phyloP scores from a whole-genome alignment of 2,113 vertebrate species.

The Pituophis catenifer region DNA sequence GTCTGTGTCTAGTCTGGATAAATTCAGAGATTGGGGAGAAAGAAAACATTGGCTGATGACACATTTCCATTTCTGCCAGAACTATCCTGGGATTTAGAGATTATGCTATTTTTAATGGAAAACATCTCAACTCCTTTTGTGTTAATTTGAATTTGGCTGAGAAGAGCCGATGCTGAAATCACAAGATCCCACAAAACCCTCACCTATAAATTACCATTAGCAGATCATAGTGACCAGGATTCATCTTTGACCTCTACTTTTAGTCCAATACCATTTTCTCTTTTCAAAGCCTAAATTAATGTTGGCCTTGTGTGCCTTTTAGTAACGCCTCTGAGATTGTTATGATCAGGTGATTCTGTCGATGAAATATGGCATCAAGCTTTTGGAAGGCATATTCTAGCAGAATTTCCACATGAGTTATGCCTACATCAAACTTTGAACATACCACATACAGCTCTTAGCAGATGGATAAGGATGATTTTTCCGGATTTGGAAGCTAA shows the following conservation, averaged over 20 bases:
- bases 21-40: background rate
- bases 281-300: background rate
- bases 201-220: background rate
- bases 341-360: background rate
- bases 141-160: background rate
- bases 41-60: background rate
- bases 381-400: background rate
- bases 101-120: background rate
- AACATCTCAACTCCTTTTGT: background rate
- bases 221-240: background rate
- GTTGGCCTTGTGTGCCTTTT: background rate
- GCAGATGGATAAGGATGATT: background rate
- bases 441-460: background rate
- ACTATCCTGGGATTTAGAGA: background rate
- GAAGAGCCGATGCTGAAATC: background rate
- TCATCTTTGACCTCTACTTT: background rate
- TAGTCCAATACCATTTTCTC: background rate
- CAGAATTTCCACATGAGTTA: background rate
- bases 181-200: background rate
- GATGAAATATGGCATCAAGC: background rate
- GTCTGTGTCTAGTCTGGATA: background rate
- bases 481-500: background rate
- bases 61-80: background rate
- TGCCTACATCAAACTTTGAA: background rate
- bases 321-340: background rate